Evolutionary conservation across 2,888 invertebrate genomes (phyloP).

Genomic region (Zygaena filipendulae): DNA sequence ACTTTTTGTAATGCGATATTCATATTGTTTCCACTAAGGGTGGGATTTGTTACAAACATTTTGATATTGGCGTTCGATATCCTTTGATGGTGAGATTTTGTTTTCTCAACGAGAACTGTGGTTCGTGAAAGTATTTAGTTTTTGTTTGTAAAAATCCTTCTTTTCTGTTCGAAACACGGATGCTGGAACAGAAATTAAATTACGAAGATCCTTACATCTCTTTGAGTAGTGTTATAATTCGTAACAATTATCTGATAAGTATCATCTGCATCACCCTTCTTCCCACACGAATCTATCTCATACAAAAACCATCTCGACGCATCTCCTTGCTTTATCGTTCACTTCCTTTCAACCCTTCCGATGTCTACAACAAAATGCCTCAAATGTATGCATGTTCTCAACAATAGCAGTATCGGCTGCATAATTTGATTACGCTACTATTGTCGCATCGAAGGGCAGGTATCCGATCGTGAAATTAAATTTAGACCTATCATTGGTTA

Average conservation of each 20-base stretch:
- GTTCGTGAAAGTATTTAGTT: too few species aligned
- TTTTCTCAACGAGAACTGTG: too few species aligned
- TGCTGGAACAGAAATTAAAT: too few species aligned
- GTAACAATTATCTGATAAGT: constrained; percentile 67
- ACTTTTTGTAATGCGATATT: constrained; percentile 65
- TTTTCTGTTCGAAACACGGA: too few species aligned
- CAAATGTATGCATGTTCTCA: constrained; percentile 58
- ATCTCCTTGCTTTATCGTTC: constrained; percentile 46
- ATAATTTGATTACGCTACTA: constrained; percentile 65
- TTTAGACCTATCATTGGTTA: constrained; percentile 66
- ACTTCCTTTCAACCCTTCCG: constrained; percentile 48
- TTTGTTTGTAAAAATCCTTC: too few species aligned
- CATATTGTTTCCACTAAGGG: constrained; percentile 59
- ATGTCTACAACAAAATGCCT: constrained; percentile 53
- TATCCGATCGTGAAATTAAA: constrained; percentile 66
- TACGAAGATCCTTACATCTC: too few species aligned
- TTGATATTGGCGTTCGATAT: constrained; percentile 37
- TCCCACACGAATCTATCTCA: constrained; percentile 49
- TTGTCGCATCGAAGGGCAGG: constrained; percentile 53
- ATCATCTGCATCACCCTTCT: constrained; percentile 54
- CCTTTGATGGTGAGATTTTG: constrained; percentile 40
- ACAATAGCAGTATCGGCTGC: constrained; percentile 62
- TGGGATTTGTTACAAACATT: constrained; percentile 43
- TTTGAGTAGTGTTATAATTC: constrained; percentile 32
- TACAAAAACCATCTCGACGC: constrained; percentile 52